Evolutionary conservation across 2,113 vertebrate species (phyloP).

Genomic region (Otis tarda): DNA sequence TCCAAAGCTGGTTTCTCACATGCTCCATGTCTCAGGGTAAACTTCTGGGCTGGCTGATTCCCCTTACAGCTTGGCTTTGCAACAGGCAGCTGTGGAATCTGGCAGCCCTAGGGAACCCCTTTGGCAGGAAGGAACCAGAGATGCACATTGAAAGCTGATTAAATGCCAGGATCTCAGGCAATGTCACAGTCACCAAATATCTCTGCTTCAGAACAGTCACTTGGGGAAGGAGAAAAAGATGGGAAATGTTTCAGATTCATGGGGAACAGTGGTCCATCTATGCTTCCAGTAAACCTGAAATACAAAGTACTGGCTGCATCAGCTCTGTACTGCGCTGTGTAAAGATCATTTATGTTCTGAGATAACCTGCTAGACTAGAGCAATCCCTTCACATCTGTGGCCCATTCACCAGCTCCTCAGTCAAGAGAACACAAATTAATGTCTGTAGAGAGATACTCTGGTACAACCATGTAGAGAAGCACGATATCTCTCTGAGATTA

Average conservation of each 20-base stretch:
- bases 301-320: background rate
- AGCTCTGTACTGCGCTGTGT: background rate
- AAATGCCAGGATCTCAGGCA: background rate
- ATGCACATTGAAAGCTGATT: background rate
- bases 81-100: background rate
- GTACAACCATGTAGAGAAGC: background rate
- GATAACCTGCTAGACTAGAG: background rate
- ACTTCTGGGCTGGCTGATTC: background rate
- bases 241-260: background rate
- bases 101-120: background rate
- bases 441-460: background rate
- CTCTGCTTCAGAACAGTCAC: background rate
- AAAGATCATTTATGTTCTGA: background rate
- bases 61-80: background rate
- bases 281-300: background rate
- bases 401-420: background rate
- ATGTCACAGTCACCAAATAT: background rate
- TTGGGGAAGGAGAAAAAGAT: background rate
- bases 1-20: background rate
- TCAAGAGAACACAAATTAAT: background rate
- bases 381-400: background rate
- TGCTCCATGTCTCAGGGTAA: background rate
- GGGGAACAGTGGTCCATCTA: background rate
- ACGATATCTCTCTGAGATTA: background rate
- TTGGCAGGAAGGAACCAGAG: background rate